These are phyloP conservation scores for Craniophora ligustri DNA, from an alignment of 2,888 invertebrate genomes.

Conservation along the genomic window DNA sequence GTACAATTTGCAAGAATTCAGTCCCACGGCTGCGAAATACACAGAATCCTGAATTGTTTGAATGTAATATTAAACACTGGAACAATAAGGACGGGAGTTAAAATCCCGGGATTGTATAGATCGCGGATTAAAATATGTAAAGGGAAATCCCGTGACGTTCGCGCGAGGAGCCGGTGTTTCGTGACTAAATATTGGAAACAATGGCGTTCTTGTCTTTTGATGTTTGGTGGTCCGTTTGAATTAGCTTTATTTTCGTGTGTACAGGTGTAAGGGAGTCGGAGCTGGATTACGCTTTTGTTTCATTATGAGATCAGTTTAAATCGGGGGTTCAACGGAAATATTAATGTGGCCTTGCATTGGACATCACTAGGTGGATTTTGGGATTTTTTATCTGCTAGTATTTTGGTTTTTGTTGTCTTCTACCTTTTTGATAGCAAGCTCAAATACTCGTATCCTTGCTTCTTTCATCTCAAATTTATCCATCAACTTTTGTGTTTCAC, in stretches of 20 bases:
- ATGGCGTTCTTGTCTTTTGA: conserved; percentile 26
- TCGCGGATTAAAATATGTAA: conserved; percentile 57
- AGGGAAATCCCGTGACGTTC: conserved; percentile 35
- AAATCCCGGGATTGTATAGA: conserved; percentile 46
- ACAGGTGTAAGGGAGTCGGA: background rate
- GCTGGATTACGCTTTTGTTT: background rate
- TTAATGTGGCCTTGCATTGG: too few species aligned
- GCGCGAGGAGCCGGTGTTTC: conserved; percentile 18
- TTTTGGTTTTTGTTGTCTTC: too few species aligned
- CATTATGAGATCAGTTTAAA: too few species aligned
- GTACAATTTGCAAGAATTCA: conserved; percentile 41
- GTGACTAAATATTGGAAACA: conserved; percentile 50
- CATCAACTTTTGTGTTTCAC: too few species aligned
- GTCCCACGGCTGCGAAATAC: conserved; percentile 27
- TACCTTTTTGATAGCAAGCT: too few species aligned
- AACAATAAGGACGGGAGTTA: conserved; percentile 49
- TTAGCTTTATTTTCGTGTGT: conserved; percentile 21
- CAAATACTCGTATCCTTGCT: too few species aligned
- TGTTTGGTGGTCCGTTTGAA: conserved; percentile 13
- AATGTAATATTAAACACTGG: conserved; percentile 55
- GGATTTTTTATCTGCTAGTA: too few species aligned
- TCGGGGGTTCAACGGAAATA: too few species aligned
- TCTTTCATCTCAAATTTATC: too few species aligned
- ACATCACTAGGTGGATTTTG: too few species aligned
- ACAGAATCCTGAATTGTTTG: conserved; percentile 47